Evolutionary conservation across 2,888 invertebrate species (phyloP), one percentile per base, ranked within the genome.

Genomic region (Xylophagus ater): DNA sequence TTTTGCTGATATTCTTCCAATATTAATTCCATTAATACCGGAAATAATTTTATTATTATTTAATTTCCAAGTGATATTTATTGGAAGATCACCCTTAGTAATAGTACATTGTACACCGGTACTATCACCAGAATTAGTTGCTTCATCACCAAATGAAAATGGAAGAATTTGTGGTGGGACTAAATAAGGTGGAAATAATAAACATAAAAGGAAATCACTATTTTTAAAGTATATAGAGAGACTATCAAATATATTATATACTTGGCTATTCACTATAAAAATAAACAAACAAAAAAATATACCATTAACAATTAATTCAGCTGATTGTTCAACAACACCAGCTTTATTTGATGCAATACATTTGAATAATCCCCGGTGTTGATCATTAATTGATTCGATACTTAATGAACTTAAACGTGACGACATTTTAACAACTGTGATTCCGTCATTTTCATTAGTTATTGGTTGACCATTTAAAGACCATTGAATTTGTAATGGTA

Each of bases 401-500:
- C 76, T 78, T 26, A 85, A 63, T 42, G 78, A 76, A 60, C 81
- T 81, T 32, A 77, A 62, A 51, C 75, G 73, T 47, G 72, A 73
- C 15, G 74, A 74, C 54, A 74, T 72, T 62, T 71, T 72, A 31
- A 70, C 68, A 25, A 75, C 69, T 1, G 70, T 65, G 41, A 77
- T 67, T 48, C 76, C 75, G 47, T 65, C 63, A 42, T 70, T 70
- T 56, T 66, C 68, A 49, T 59, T 67, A 40, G 53, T 69, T 50
- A 70, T 73, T 51, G 67, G 70, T 57, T 65, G 70, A 49, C 73
- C 76, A 62, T 85, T 81, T 47, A 84, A 73, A 19, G 70, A 71
- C 87, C 87, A 87, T 37, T 73, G 72, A 38, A 88, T 77, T 53
- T 74, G 73, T 23, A 88, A 68, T 6, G 87, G 88, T 35, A 74